phyloP scores from a whole-genome alignment of 1,140 invertebrate genomes.

The Chelonus insularis region DNA sequence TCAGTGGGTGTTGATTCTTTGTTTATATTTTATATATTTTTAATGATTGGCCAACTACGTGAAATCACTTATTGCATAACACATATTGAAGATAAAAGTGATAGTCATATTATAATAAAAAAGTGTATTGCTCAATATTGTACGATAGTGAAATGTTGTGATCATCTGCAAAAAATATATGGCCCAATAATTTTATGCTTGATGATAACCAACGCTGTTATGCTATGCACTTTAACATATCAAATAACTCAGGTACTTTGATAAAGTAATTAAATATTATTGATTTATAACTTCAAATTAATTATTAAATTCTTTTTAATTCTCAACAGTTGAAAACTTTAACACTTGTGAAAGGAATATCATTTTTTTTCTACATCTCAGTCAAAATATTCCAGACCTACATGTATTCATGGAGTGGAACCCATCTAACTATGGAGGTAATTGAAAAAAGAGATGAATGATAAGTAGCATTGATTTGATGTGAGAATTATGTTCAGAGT shows the following conservation, averaged over 20 bases:
- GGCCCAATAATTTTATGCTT: background rate
- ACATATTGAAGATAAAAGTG: constrained; percentile 22
- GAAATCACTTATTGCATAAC: constrained; percentile 26
- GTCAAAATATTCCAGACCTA: constrained; percentile 3
- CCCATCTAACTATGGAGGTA: background rate
- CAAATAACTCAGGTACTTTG: background rate
- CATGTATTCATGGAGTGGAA: constrained; percentile 9
- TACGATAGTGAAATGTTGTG: constrained; percentile 20
- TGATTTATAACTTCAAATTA: no score
- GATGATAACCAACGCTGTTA: background rate
- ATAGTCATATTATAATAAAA: constrained; percentile 22
- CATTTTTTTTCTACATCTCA: no score
- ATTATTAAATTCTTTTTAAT: no score
- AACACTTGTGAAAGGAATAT: no score
- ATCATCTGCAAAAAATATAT: background rate
- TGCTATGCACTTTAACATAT: background rate
- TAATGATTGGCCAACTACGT: constrained; percentile 31
- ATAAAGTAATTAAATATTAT: no score
- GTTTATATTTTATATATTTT: constrained; percentile 37
- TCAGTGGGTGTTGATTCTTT: constrained; percentile 34
- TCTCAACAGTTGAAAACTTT: no score
- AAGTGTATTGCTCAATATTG: constrained; percentile 26
- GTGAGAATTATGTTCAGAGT: constrained; percentile 12
- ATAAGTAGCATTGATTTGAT: background rate
- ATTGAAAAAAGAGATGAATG: background rate